phyloP scores from a whole-genome alignment of 2,113 vertebrate species.

The Glaucomys volans region DNA sequence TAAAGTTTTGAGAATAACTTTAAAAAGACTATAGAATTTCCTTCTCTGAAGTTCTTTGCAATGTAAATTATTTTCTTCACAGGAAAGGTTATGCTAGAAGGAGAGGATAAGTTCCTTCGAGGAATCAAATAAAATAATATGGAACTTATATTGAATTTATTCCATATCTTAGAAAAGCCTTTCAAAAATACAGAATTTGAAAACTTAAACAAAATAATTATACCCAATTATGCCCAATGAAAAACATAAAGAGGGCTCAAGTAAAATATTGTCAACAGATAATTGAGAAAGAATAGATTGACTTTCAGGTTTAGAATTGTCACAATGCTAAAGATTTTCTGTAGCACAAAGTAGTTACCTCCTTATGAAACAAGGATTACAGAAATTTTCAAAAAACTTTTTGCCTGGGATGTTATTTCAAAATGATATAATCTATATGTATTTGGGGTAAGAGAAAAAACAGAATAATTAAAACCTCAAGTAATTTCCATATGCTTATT shows the following conservation, averaged over 20 bases:
- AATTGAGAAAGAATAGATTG: not conserved
- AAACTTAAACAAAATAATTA: not conserved
- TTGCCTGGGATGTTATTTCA: constrained; percentile 15
- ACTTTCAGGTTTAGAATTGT: not conserved
- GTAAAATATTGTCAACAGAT: not conserved
- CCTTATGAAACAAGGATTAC: not conserved
- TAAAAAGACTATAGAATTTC: not conserved
- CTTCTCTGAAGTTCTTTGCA: not conserved
- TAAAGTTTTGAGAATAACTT: constrained; percentile 4
- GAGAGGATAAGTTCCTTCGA: not conserved
- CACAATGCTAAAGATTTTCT: constrained; percentile 2
- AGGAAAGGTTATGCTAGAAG: not conserved
- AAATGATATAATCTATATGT: not conserved
- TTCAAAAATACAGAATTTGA: not conserved
- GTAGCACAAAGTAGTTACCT: not conserved
- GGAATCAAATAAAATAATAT: not conserved
- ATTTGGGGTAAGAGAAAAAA: not conserved
- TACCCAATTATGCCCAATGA: not conserved
- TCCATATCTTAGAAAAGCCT: not conserved
- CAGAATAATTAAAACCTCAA: not conserved
- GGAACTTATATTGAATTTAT: not conserved
- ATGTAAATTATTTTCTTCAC: not conserved
- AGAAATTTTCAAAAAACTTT: not conserved
- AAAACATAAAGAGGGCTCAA: not conserved
- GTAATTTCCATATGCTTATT: constrained; percentile 20